phyloP scores from a whole-genome alignment of 2,888 invertebrate genomes.

The Synergus itoensis region DNA sequence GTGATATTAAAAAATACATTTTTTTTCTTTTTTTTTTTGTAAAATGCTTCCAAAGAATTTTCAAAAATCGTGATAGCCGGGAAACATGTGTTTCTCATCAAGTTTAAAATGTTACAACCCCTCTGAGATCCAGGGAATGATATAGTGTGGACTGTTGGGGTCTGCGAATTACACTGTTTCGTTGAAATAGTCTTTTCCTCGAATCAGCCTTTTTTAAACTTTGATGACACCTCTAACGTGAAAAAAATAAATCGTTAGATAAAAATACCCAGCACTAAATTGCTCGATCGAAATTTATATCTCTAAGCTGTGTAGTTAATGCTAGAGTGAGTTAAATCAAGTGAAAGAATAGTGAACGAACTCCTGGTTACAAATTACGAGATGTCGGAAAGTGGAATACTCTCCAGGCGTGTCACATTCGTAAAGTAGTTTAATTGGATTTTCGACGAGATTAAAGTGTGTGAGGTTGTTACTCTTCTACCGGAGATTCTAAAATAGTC shows the following conservation, averaged over 20 bases:
- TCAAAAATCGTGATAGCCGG: not conserved
- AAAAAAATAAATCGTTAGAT: too few species aligned
- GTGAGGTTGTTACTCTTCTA: conserved; percentile 51
- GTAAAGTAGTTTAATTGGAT: conserved; percentile 72
- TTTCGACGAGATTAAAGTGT: conserved; percentile 69
- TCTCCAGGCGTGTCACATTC: conserved; percentile 37
- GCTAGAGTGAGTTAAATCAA: conserved; percentile 6
- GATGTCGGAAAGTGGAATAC: conserved; percentile 57
- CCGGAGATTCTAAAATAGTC: conserved; percentile 33
- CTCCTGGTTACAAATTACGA: conserved; percentile 61
- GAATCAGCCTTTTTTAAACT: not conserved
- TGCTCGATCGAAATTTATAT: not conserved
- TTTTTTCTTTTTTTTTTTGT: not conserved
- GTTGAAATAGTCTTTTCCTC: not conserved
- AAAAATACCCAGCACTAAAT: not conserved
- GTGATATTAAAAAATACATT: not conserved
- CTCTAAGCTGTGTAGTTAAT: not conserved
- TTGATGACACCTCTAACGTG: not conserved
- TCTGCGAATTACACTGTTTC: conserved; percentile 55
- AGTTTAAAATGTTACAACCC: conserved; percentile 60
- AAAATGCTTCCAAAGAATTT: not conserved
- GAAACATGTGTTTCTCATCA: conserved; percentile 1
- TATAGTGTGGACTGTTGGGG: conserved; percentile 54
- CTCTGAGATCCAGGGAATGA: conserved; percentile 53
- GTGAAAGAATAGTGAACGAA: conserved; percentile 26